These are phyloP conservation scores for Eupsilia transversa DNA, from an alignment of 2,888 invertebrate genomes.

Conservation along the genomic window DNA sequence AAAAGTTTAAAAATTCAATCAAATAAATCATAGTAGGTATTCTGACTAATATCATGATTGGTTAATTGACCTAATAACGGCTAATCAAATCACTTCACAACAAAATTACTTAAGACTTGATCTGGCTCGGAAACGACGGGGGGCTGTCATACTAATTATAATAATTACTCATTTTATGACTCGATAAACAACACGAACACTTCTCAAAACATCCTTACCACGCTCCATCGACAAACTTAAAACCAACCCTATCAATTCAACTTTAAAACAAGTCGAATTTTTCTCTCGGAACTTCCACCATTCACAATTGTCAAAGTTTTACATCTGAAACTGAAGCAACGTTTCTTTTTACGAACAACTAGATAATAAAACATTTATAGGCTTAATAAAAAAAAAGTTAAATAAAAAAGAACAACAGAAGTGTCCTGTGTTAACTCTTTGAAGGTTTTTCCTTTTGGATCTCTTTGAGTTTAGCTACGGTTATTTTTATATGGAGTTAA, in stretches of 20 bases:
- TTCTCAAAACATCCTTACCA: conserved; percentile 11
- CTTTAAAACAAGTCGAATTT: conserved; percentile 67
- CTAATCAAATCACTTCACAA: background rate
- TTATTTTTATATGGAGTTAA: background rate
- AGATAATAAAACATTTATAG: conserved; percentile 78
- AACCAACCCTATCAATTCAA: conserved; percentile 62
- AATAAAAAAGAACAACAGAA: conserved; percentile 70
- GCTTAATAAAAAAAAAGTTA: conserved; percentile 72
- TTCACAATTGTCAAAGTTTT: conserved; percentile 73
- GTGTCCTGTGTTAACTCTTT: conserved; percentile 71
- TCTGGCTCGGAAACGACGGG: too few relatives aligned
- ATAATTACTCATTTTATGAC: background rate
- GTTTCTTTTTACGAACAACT: conserved; percentile 72
- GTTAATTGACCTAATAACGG: background rate
- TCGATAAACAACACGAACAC: background rate
- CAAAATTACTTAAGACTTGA: background rate
- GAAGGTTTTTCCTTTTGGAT: conserved; percentile 66
- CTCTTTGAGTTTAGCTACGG: conserved; percentile 21
- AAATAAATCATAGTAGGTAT: background rate
- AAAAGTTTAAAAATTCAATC: too few relatives aligned
- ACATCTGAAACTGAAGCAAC: conserved; percentile 68
- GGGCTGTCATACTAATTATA: background rate
- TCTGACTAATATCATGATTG: background rate
- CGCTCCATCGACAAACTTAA: conserved; percentile 47
- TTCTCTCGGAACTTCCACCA: conserved; percentile 62